Evolutionary conservation across 2,113 vertebrate genomes (phyloP), one percentile per base, ranked within the genome.

Genomic region (Columba livia): DNA sequence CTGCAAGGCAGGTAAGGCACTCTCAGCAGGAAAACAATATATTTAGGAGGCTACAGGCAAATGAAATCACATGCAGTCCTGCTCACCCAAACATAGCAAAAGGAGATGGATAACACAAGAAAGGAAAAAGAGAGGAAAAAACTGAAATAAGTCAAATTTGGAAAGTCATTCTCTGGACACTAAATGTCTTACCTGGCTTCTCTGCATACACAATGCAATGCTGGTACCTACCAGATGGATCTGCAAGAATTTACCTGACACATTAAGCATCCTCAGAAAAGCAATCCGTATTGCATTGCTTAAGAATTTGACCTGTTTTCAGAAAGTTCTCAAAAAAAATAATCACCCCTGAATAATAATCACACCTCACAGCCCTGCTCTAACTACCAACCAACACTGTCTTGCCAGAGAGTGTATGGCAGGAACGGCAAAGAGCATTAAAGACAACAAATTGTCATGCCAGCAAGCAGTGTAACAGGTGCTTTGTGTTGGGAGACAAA

Each of bases 181-280:
- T 15, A 71, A 36, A 58, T 17, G n/a, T 66, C 56, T 73, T 36
- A 72, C 3, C 19, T 47, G 28, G 56, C 54, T 57, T 48, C 24
- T 31, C 40, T 2, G 0, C 12, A 53, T 0, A 12, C 0, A 0
- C 50, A 48, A 24, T 28, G 7, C 47, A 77, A 9, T 32, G 51
- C 69, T 54, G 31, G 19, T 84, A 34, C 50, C 42, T 32, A 44
- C 73, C 54, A 90, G 36, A 34, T 10, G 8, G 7, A 79, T 16
- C 36, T 57, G 54, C 31, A 73, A 48, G 29, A 62, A 79, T 60
- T 62, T 36, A 85, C 24, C 34, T 50, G 28, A 53, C 58, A 64
- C 23, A 4, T 25, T 18, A 28, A 50, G 47, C 58, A 70, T 36
- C 40, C n/a, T 60, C 61, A 65, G 12, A 11, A 56, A 90, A 83